Base-by-base conservation (phyloP, 2,113 vertebrate species). In the Carassius gibelio region DNA sequence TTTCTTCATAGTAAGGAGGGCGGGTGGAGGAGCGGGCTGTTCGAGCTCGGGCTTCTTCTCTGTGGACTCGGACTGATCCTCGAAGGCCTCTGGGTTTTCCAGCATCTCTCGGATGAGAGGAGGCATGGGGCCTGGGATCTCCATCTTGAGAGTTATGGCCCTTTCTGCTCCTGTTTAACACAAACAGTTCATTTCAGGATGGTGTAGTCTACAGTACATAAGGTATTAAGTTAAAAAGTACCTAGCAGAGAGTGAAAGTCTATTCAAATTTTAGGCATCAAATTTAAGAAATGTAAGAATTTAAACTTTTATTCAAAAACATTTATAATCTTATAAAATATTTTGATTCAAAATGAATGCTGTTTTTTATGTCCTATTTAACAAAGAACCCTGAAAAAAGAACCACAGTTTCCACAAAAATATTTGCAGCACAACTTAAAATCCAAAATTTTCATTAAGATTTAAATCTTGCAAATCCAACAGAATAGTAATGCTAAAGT, bases 21-120 rank as follows among this genome's bases (percentile, higher is more conserved):
- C 85, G 0, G 92, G 88, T 0, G 91, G 85, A 1, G 93, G 90
- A 21, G 90, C 82, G 0, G 90, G 86, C 6, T 8, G 19, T 42
- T 83, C 81, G 14, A 84, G 75, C 45, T 88, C 87, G 1, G 81
- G 17, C 71, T 84, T 83, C 81, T 92, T 93, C 26, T 93, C 92
- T 23, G 45, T 52, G 69, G 76, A 17, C 30, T 86, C 86, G 0
- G 94, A 88, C 90, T 96, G 95, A 34, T 97, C 96, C 8, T 97
- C 97, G 68, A 96, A 97, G 86, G 95, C 96, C 90, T 98, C 97
- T 0, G 97, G 97, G 87, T 98, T 98, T 90, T 98, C 97, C 68
- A 98, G 95, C 97, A 98, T 98, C 92, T 98, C 97, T 87, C 96
- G 94, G 92, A 98, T 98, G 89, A 98, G 90, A 3, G 97, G 97